Base-by-base conservation (phyloP, 2,888 invertebrate genomes). In the Oligia fasciuncula region DNA sequence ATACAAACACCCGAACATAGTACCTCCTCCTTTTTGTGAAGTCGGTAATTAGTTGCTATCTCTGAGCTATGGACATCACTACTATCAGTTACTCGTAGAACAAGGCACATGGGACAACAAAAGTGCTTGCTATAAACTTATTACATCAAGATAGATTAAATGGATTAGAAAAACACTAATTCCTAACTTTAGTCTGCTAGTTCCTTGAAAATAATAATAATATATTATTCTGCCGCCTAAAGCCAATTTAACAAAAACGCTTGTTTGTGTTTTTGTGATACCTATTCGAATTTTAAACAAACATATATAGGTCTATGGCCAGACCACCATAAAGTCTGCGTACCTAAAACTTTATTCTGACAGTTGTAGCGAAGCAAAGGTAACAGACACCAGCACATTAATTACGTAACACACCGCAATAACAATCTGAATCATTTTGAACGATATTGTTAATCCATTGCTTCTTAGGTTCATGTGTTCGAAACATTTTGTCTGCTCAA, bases 111-210 rank as follows among this genome's bases (percentile, higher is more conserved):
- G 77, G 35, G 62, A 76, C 54, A 49, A 19, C 49, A 54, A 14
- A 63, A 75, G 40, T 49, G 23, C 51, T 76, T 75, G 23, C 57
- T 49, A 62, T 82, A 29, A 76, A 67, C 46, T 29, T 68, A 35
- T 9, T n/a, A 40, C 23, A 73, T 46, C 17, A 73, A 60, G 11
- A 81, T 35, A n/a, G 2, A 60, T 2, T 40, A 40, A 40, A 23
- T 43, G 29, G 17, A 8, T 57, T 17, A 75, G 13, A 35, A 49
- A 23, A 35, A n/a, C 43, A 72, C 2, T 0, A 43, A 40, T n/a
- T 73, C 17, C 4, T 23, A 57, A 40, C 6, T 40, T 29, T 29
- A 29, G 4, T 35, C 6, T 11, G 17, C 1, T 46, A 19, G 29
- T 68, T 46, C 29, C 68, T 49, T 49, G 13, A 13, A 49, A 49